Percentiles rank a stretch among this genome's conserved stretches.
Evolutionary conservation across 2,113 vertebrate species (phyloP).

Genomic region (Burhinus bistriatus): DNA sequence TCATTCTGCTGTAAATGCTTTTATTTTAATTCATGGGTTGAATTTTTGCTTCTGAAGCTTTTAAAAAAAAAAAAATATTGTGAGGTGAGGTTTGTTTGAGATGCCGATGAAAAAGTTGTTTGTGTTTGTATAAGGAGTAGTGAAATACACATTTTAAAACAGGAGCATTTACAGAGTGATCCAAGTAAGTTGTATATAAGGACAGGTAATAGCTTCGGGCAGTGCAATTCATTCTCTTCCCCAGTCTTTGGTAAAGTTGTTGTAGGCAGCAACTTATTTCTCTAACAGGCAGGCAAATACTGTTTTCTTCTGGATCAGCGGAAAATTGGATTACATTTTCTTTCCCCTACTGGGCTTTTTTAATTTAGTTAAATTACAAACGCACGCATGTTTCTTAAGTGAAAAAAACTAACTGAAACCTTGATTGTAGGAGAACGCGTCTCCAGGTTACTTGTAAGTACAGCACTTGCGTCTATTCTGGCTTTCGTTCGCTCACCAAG

Average conservation of each 20-base stretch:
- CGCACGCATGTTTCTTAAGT: not conserved
- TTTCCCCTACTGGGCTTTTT: not conserved
- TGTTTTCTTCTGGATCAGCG: not conserved
- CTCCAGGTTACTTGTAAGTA: not conserved
- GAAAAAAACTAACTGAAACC: not conserved
- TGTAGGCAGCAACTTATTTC: not conserved
- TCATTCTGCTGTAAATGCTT: constrained; percentile 74
- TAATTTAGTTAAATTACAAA: not conserved
- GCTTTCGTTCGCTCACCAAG: rapidly evolving
- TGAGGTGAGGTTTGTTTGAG: not conserved
- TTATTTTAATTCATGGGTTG: constrained; percentile 44
- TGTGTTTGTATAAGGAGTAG: not conserved
- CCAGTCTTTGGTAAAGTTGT: not conserved
- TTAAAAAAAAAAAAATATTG: not conserved
- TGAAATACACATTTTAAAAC: not conserved
- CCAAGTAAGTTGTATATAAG: not conserved
- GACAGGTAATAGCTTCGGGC: not conserved
- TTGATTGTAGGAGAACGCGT: rapidly evolving
- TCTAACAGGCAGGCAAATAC: not conserved
- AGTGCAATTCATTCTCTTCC: not conserved
- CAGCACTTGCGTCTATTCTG: not conserved
- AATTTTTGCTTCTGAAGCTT: not conserved
- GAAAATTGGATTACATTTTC: not conserved
- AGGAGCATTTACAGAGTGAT: not conserved
- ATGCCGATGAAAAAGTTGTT: not conserved